Percentiles rank a stretch among this genome's conserved stretches.
phyloP scores from a whole-genome alignment of 1,140 invertebrate species.

The Camponotus pennsylvanicus region DNA sequence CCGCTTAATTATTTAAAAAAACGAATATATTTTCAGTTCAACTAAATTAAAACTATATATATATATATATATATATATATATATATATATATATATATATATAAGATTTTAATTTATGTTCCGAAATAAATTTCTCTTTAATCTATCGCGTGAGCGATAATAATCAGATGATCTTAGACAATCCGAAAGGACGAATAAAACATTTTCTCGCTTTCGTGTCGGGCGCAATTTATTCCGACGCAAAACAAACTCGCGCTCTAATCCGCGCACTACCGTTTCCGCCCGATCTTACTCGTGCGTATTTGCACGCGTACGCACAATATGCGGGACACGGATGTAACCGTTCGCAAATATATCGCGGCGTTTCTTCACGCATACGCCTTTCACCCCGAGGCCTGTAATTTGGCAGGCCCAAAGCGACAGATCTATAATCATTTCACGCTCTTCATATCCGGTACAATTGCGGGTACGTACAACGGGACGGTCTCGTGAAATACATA shows the following conservation, averaged over 20 bases:
- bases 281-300: constrained; percentile 6
- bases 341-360: neutral
- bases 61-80: too few species aligned
- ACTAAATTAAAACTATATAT: too few species aligned
- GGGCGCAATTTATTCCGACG: neutral
- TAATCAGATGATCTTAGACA: constrained; percentile 28
- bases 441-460: constrained; percentile 46
- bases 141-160: neutral
- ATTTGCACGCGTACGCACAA: neutral
- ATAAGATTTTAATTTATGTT: neutral
- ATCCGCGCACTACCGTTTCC: constrained; percentile 48
- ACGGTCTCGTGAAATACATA: neutral
- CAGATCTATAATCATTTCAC: constrained; percentile 66
- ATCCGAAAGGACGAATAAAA: constrained; percentile 10
- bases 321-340: neutral
- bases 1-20: too few species aligned
- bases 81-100: too few species aligned
- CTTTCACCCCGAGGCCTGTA: constrained; percentile 45
- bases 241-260: constrained; percentile 3
- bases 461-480: constrained; percentile 23
- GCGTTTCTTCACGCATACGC: constrained; percentile 15
- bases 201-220: constrained; percentile 5
- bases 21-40: too few species aligned
- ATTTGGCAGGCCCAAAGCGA: constrained; percentile 61
- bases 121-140: neutral